These are phyloP conservation scores for Hyposoter didymator DNA, from an alignment of 2,888 invertebrate species.

Conservation along the genomic window DNA sequence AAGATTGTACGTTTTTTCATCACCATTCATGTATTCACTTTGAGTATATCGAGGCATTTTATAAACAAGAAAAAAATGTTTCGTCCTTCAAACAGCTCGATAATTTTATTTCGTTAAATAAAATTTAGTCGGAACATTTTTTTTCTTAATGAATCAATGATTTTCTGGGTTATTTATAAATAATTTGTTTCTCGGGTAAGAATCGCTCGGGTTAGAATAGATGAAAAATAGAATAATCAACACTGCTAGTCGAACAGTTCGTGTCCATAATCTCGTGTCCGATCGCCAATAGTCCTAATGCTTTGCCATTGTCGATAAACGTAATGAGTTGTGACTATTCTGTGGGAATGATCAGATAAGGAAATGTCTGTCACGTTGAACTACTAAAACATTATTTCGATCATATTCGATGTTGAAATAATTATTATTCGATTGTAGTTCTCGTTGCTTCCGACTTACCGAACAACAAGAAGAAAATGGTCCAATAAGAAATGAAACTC, in stretches of 20 bases:
- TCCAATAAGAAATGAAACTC: neutral
- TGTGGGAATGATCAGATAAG: neutral
- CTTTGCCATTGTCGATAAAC: constrained; percentile 24
- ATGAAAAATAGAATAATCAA: neutral
- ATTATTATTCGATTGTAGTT: neutral
- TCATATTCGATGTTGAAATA: neutral
- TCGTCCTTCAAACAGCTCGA: neutral
- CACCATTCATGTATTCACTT: neutral
- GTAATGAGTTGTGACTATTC: constrained; percentile 24
- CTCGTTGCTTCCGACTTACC: constrained; percentile 1
- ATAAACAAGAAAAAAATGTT: neutral
- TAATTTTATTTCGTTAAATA: neutral
- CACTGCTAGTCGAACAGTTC: neutral
- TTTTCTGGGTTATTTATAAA: neutral
- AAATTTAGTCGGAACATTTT: neutral
- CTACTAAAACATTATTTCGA: neutral
- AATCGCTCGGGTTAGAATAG: neutral
- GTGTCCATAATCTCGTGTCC: constrained; percentile 10
- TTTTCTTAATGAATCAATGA: neutral
- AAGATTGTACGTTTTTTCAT: neutral
- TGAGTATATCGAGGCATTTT: neutral
- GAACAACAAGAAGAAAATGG: neutral
- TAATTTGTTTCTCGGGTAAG: neutral
- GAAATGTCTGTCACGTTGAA: neutral
- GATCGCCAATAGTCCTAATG: constrained; percentile 29